phyloP scores from a whole-genome alignment of 2,113 vertebrate genomes.

The Atherinomorus stipes region DNA sequence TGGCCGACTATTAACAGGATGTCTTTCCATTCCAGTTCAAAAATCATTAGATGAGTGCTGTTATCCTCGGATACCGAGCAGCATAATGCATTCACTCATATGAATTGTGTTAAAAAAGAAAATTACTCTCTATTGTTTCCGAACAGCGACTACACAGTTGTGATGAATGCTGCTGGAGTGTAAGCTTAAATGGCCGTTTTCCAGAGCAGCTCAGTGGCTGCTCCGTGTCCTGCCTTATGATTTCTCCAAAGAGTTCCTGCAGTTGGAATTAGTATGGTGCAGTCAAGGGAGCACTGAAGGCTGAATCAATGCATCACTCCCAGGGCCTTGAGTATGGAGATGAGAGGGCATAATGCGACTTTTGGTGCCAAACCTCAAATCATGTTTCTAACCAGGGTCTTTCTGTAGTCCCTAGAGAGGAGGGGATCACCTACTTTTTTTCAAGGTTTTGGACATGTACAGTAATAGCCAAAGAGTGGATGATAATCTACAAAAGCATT shows the following conservation, averaged over 20 bases:
- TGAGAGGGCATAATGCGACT: constrained; percentile 74
- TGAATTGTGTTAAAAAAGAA: neutral
- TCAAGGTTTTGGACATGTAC: constrained; percentile 67
- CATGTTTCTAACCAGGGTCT: constrained; percentile 73
- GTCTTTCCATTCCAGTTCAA: constrained; percentile 31
- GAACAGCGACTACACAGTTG: neutral
- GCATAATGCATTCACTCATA: neutral
- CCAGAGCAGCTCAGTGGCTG: constrained; percentile 54
- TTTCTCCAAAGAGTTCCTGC: constrained; percentile 76
- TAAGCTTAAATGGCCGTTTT: constrained; percentile 64
- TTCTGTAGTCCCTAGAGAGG: constrained; percentile 55
- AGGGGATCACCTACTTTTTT: constrained; percentile 36
- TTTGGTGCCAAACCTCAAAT: constrained; percentile 72
- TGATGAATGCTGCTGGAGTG: constrained; percentile 31
- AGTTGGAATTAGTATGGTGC: constrained; percentile 76
- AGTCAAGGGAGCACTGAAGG: constrained; percentile 81
- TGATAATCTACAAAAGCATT: constrained; percentile 13
- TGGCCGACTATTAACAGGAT: constrained; percentile 52
- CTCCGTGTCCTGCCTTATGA: constrained; percentile 70
- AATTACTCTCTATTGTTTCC: constrained; percentile 4
- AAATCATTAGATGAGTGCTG: constrained; percentile 51
- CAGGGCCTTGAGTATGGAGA: constrained; percentile 77
- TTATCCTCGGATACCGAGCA: constrained; percentile 24
- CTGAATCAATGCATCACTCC: constrained; percentile 84
- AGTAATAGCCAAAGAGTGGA: constrained; percentile 31